Conservation (phyloP, 2,888 invertebrate genomes). For the Eucera pruinosa region DNA sequence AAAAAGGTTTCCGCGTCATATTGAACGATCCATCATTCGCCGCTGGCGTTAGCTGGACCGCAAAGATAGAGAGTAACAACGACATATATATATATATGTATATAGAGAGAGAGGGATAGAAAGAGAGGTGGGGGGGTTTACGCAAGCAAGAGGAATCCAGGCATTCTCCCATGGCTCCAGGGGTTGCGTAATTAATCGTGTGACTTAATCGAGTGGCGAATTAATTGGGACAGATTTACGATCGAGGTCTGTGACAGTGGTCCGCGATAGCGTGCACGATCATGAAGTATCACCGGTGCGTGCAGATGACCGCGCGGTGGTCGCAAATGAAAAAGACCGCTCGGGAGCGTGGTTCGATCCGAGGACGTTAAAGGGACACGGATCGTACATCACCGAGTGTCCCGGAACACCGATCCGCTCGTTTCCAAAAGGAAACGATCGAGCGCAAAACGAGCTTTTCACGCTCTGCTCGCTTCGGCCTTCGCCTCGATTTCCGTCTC, state of each 20-base stretch:
- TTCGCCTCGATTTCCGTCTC: neutral
- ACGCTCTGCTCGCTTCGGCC: slow-evolving; percentile 9
- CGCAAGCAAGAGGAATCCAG: slow-evolving; percentile 22
- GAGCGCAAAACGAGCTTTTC: slow-evolving; percentile 39
- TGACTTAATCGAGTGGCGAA: slow-evolving; percentile 69
- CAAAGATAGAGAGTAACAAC: neutral
- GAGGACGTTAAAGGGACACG: slow-evolving; percentile 42
- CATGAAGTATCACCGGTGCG: slow-evolving; percentile 60
- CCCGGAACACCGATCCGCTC: slow-evolving; percentile 34
- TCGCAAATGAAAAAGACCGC: slow-evolving; percentile 32
- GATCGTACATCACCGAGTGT: slow-evolving; percentile 47
- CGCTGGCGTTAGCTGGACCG: slow-evolving; percentile 17
- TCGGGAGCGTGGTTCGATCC: slow-evolving; percentile 34
- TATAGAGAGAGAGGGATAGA: slow-evolving; percentile 3
- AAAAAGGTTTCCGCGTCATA: slow-evolving; percentile 16
- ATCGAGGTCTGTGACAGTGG: slow-evolving; percentile 52
- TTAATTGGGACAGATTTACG: slow-evolving; percentile 68
- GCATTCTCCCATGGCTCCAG: too few species aligned
- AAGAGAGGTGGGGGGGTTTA: too few species aligned
- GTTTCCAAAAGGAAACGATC: slow-evolving; percentile 1
- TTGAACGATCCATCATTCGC: slow-evolving; percentile 56
- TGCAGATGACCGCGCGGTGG: slow-evolving; percentile 41
- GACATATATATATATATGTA: neutral
- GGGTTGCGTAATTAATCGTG: slow-evolving; percentile 67
- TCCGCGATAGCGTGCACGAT: slow-evolving; percentile 40